phyloP scores from a whole-genome alignment of 1,140 invertebrate species.

The Panulirus ornatus region DNA sequence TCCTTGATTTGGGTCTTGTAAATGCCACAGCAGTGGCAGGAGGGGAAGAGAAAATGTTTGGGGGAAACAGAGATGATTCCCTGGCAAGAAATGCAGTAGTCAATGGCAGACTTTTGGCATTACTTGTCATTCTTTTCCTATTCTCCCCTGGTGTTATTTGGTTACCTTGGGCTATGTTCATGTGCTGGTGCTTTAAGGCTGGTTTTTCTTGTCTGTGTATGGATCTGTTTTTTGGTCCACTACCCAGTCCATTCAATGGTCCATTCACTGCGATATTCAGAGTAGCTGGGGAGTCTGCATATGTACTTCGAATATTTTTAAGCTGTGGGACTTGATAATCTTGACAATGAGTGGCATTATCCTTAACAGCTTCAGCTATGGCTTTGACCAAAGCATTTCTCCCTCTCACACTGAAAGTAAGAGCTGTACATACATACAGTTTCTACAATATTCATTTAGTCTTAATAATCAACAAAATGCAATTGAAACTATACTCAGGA shows the following conservation, averaged over 20 bases:
- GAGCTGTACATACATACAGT: too few relatives aligned
- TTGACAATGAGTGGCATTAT: constrained; percentile 24
- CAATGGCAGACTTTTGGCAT: constrained; percentile 29
- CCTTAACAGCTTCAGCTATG: constrained; percentile 56
- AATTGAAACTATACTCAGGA: too few relatives aligned
- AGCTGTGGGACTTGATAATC: constrained; percentile 33
- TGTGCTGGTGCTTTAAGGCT: constrained; percentile 52
- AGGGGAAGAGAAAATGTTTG: background rate
- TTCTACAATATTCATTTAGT: too few relatives aligned
- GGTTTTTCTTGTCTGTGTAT: constrained; percentile 41
- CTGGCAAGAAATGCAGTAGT: constrained; percentile 17
- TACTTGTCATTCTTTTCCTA: constrained; percentile 30
- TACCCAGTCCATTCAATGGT: constrained; percentile 41
- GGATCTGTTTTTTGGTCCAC: constrained; percentile 29
- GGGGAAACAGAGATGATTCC: constrained; percentile 20
- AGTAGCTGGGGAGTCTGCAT: constrained; percentile 20
- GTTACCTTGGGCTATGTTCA: constrained; percentile 41
- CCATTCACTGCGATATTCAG: constrained; percentile 31
- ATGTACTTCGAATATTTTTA: background rate
- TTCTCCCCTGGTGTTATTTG: constrained; percentile 43
- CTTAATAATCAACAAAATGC: too few relatives aligned
- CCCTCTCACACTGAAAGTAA: constrained; percentile 55
- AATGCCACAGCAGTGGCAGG: constrained; percentile 20
- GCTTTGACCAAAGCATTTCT: constrained; percentile 65
- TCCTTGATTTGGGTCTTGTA: constrained; percentile 38